phyloP scores from a whole-genome alignment of 1,140 invertebrate genomes.

The Odontomachus brunneus region DNA sequence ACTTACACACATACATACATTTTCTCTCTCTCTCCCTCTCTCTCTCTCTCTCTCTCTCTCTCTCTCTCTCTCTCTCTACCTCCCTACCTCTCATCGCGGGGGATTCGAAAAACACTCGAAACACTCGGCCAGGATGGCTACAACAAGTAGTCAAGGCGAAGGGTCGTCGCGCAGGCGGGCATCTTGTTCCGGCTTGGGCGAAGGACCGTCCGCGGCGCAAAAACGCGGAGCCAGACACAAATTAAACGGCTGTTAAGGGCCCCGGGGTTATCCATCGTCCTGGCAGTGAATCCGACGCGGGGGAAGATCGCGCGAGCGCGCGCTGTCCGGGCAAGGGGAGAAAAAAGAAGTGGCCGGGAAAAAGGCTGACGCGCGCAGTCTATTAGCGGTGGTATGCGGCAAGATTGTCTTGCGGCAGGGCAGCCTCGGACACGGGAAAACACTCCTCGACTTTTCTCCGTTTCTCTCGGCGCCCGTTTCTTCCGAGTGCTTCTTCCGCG shows the following conservation, averaged over 20 bases:
- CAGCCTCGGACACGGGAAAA: conserved; percentile 52
- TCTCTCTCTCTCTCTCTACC: too few species aligned
- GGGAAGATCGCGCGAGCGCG: conserved; percentile 19
- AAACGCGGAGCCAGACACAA: conserved; percentile 73
- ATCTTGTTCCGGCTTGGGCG: conserved; percentile 57
- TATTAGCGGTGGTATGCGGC: conserved; percentile 71
- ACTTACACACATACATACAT: too few species aligned
- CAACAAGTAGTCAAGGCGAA: conserved; percentile 42
- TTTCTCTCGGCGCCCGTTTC: conserved; percentile 59
- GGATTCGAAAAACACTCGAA: conserved; percentile 68
- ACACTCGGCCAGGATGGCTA: conserved; percentile 41
- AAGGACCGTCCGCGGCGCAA: conserved; percentile 51
- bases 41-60: too few species aligned
- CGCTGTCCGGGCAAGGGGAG: too few species aligned
- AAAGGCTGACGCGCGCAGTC: conserved; percentile 69
- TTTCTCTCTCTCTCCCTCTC: too few species aligned
- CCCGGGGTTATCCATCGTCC: conserved; percentile 72
- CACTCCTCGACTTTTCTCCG: conserved; percentile 51
- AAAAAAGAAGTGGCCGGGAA: conserved; percentile 49
- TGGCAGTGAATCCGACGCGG: conserved; percentile 64
- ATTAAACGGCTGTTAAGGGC: conserved; percentile 74
- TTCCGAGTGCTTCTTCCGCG: conserved; percentile 45
- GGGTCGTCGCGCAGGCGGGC: conserved; percentile 30
- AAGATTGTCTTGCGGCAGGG: conserved; percentile 67
- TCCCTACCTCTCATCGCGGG: background rate